Base-by-base conservation (phyloP, 2,113 vertebrate genomes). In the Aphelocoma coerulescens region DNA sequence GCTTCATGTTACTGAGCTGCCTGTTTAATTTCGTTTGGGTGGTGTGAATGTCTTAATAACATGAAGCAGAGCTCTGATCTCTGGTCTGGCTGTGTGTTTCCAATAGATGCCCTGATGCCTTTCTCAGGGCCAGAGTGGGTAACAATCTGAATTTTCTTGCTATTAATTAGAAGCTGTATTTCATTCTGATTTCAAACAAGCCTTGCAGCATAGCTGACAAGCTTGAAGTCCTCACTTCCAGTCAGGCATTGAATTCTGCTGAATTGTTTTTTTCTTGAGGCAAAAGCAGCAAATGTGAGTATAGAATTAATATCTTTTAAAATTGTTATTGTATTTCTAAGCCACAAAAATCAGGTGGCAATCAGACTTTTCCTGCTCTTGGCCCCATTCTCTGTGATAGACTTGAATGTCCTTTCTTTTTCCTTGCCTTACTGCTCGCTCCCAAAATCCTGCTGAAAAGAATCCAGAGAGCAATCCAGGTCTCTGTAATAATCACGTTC, bases 181-280 rank as follows among this genome's bases (percentile, higher is more conserved):
- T 91, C 9, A 20, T 79, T 33, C 57, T 33, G 58, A 33, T 13
- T 37, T 33, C 27, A 23, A 63, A 33, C 0, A 3, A 95, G 54
- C 44, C 72, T 91, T 1, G 0, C 44, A 54, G 75, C 0, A 2
- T 14, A 68, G 71, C 61, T 76, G 76, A 69, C 39, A 26, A 55
- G 28, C n/a, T 18, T 77, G 54, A 91, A 52, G 57, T 82, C 44
- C 82, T 91, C 32, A 6, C 39, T 96, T 85, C 81, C 68, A 69
- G n/a, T 52, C 74, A 17, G 66, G 51, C 85, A 41, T 51, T 94
- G 94, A 96, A 86, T 96, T 94, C 82, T 88, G 69, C 87, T 81
- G 88, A 80, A 41, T 80, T 96, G 80, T 55, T 91, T 97, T 97
- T 93, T 94, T 95, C 93, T 94, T 85, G 81, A 95, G 93, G 83